These are phyloP conservation scores for Linnaemya vulpina DNA, from an alignment of 2,888 invertebrate genomes.

Conservation along the genomic window DNA sequence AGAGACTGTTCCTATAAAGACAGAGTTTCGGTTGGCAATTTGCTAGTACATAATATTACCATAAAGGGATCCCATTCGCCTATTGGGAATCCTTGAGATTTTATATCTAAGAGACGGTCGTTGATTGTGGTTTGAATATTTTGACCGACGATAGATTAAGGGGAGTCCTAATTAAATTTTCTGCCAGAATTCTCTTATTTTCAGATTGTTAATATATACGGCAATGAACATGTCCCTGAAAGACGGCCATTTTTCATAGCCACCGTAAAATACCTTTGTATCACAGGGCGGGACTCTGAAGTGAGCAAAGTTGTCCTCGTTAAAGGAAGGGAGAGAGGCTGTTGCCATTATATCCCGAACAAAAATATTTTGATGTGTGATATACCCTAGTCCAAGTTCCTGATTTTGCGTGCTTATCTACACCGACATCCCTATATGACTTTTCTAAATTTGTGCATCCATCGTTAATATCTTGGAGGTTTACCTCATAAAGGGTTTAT, in stretches of 20 bases:
- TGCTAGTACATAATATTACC: too few species aligned
- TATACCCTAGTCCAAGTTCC: neutral
- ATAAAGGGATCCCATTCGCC: neutral
- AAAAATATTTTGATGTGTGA: neutral
- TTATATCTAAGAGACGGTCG: neutral
- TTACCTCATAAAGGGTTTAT: neutral
- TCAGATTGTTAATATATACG: neutral
- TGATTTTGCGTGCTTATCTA: neutral
- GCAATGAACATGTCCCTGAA: too few species aligned
- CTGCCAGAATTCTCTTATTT: neutral
- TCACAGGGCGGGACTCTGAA: neutral
- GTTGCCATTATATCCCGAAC: neutral
- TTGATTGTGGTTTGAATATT: neutral
- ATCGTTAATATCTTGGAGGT: too few species aligned
- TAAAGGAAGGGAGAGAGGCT: neutral
- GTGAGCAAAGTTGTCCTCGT: neutral
- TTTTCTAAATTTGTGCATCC: too few species aligned
- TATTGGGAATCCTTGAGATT: neutral
- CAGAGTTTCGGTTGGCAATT: too few species aligned
- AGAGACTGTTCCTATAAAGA: neutral
- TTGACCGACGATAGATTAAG: neutral
- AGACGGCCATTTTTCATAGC: neutral
- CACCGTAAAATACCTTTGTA: neutral
- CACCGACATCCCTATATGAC: too few species aligned
- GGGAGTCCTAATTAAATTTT: neutral